phyloP scores from a whole-genome alignment of 2,113 vertebrate species.

The Cryptomyrus ogoouensis region DNA sequence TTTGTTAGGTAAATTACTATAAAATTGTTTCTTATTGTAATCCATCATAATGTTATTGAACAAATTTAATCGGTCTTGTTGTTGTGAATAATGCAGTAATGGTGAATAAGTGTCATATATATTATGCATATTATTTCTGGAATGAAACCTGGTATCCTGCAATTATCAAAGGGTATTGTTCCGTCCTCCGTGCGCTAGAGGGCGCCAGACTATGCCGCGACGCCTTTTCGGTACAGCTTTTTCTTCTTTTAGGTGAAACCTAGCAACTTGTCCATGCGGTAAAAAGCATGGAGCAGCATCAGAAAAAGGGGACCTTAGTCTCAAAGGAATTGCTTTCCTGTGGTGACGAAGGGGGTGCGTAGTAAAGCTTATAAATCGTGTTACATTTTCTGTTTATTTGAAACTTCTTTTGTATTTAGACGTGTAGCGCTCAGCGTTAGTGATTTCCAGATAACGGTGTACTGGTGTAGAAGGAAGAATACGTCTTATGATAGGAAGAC shows the following conservation, averaged over 20 bases:
- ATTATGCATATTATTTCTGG: neutral
- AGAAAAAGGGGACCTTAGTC: constrained; percentile 27
- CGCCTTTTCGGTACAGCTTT: neutral
- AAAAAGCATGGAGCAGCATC: too few species aligned
- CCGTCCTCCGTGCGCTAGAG: constrained; percentile 32
- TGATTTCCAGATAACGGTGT: neutral
- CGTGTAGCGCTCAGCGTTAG: neutral
- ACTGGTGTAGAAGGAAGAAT: neutral
- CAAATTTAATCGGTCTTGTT: neutral
- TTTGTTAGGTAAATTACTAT: neutral
- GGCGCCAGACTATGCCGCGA: neutral
- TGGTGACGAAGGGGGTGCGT: constrained; percentile 54
- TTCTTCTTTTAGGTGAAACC: neutral
- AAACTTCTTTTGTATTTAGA: neutral
- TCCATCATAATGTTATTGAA: neutral
- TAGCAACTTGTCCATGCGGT: constrained; percentile 32
- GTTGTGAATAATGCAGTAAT: neutral
- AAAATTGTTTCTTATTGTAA: neutral
- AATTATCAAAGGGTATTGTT: neutral
- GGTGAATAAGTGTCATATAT: neutral
- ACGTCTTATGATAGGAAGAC: neutral
- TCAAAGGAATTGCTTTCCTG: constrained; percentile 60
- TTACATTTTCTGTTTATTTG: neutral
- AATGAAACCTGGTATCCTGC: neutral
- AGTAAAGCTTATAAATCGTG: neutral